Percentiles rank a stretch among this genome's conserved stretches.
phyloP scores from a whole-genome alignment of 1,140 invertebrate genomes.

The Musca domestica region DNA sequence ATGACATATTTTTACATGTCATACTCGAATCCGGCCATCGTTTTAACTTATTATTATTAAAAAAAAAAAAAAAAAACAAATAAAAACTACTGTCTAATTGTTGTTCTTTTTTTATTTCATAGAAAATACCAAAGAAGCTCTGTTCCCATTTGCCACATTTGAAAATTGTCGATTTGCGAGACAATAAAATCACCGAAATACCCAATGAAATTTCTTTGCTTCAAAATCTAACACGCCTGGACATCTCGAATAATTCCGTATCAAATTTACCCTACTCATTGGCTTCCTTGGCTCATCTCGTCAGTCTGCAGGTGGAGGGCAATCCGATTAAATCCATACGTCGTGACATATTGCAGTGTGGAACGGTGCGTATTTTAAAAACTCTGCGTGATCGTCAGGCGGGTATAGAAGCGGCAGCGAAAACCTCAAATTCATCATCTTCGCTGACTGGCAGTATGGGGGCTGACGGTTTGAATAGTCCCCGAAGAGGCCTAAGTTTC shows the following conservation, averaged over 20 bases:
- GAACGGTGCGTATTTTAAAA: conserved; percentile 77
- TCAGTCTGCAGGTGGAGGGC: conserved; percentile 78
- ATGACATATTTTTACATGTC: no score
- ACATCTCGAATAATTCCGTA: conserved; percentile 74
- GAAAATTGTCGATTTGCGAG: conserved; percentile 72
- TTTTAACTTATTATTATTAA: conserved; percentile 1
- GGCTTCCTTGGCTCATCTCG: conserved; percentile 74
- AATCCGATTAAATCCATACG: conserved; percentile 78
- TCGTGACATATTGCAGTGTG: conserved; percentile 75
- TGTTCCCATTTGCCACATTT: conserved; percentile 68
- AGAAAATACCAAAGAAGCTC: conserved; percentile 66
- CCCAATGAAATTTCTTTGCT: conserved; percentile 76
- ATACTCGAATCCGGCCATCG: no score
- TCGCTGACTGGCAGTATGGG: conserved; percentile 8
- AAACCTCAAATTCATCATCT: conserved; percentile 10
- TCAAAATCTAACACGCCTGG: conserved; percentile 73
- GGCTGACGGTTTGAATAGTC: conserved; percentile 28
- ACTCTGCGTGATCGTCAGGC: conserved; percentile 67
- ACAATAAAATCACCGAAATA: conserved; percentile 70
- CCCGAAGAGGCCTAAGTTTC: conserved; percentile 1
- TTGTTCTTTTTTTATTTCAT: conserved; percentile 35
- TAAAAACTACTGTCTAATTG: conserved; percentile 1
- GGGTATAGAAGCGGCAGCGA: conserved; percentile 51
- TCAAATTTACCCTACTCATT: conserved; percentile 73
- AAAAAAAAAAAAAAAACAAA: neutral